Evolutionary conservation across 2,888 invertebrate species (phyloP), one percentile per base, ranked within the genome.

Genomic region (Trichogramma evanescens): DNA sequence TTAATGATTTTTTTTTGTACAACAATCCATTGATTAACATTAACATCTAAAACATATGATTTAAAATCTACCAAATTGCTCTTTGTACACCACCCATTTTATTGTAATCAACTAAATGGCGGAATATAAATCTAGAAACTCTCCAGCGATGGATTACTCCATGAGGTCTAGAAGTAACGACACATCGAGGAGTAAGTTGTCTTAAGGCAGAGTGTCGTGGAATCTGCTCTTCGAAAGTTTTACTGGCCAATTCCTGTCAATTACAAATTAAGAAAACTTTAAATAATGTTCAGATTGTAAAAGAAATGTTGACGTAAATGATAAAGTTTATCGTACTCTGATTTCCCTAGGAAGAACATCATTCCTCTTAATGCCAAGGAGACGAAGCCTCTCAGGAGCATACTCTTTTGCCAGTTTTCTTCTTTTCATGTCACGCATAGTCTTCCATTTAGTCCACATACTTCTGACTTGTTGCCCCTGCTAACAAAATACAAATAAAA

Each of bases 71-170:
- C 96, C 97, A 98, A 83, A 91, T 89, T n/a, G 96, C 94, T 75
- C 96, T 83, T 76, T 94, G 94, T 0, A 96, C 87, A 46, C 97
- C 97, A 13, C 91, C 84, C 46, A 98, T 77, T 78, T 92, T 89
- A 78, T 96, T 97, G 78, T 96, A 90, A 81, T 99, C 98, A 0
- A 93, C 95, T 63, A 95, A 81, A 72, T 92, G 85, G 64, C 97
- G 85, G 84, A 92, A 99, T 5, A 93, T 86, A 65, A 96, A 91
- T 72, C 97, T 84, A 71, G 95, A 95, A 62, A 98, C 74, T 56
- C 95, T 84, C 88, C 92, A 98, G 58, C 88, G 85, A 53, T 81
- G 76, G 0, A 94, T 88, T 63, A 86, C 84, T 65, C 95, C 95
- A 64, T 91, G 81, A 1, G 90, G 86, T 67, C 95, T 86, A 44